phyloP scores from a whole-genome alignment of 1,140 invertebrate genomes.

The Penaeus vannamei region DNA sequence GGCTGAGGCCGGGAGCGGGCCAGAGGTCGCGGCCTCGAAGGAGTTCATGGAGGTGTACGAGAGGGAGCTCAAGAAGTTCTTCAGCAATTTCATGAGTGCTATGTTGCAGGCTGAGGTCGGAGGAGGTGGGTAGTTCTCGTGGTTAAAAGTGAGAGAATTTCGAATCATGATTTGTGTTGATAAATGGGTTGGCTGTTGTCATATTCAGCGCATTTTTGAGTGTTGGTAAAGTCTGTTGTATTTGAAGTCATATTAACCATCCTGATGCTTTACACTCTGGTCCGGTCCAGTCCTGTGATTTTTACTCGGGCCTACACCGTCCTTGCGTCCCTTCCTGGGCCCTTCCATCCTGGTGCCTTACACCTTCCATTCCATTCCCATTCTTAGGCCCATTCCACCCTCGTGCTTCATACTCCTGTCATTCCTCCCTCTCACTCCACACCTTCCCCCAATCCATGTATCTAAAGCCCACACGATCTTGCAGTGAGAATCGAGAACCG shows the following conservation, averaged over 20 bases:
- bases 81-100: conserved; percentile 58
- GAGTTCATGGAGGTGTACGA: conserved; percentile 56
- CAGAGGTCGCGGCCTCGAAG: neutral
- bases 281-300: no score
- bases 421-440: neutral
- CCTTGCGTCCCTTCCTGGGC: no score
- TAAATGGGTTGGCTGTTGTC: no score
- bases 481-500: conserved; percentile 47
- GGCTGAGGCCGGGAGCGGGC: neutral
- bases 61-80: conserved; percentile 50
- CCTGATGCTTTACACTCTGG: no score
- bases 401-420: no score
- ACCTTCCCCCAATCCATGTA: neutral
- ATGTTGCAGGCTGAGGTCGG: conserved; percentile 57
- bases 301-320: no score
- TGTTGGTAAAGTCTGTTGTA: no score
- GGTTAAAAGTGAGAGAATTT: neutral
- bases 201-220: no score
- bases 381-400: no score
- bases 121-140: conserved; percentile 38
- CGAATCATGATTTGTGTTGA: neutral
- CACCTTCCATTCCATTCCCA: no score
- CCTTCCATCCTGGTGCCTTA: no score
- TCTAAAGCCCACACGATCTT: neutral
- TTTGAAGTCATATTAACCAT: no score